Percentiles rank a stretch among this genome's conserved stretches.
These are phyloP conservation scores for Philypnodon macrostomus DNA, from an alignment of 2,797 vertebrate species.

Conservation along the genomic window DNA sequence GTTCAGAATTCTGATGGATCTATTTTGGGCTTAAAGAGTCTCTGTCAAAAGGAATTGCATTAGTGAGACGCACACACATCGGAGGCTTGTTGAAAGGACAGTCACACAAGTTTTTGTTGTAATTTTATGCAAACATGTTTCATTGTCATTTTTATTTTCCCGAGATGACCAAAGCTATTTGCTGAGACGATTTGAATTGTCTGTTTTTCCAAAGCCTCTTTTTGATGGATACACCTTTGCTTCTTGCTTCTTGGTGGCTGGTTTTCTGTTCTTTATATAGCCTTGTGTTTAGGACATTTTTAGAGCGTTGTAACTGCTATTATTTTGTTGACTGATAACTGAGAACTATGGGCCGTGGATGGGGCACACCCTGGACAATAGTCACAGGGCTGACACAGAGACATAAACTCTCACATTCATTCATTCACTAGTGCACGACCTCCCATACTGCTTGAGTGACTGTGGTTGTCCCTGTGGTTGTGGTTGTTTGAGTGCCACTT, in stretches of 20 bases:
- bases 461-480: no score
- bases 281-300: no score
- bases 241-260: conserved; percentile 18
- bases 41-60: conserved; percentile 61
- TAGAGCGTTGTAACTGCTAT: no score
- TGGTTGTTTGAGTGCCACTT: no score
- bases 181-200: conserved; percentile 27
- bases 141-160: conserved; percentile 39
- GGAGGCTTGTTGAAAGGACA: conserved; percentile 62
- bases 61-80: conserved; percentile 63
- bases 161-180: conserved; percentile 42
- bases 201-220: conserved; percentile 18
- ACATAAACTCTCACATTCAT: no score
- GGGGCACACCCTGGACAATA: no score
- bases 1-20: conserved; percentile 60
- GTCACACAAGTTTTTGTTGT: conserved; percentile 43
- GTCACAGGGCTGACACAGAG: no score
- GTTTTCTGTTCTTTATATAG: conserved; percentile 27
- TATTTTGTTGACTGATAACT: no score
- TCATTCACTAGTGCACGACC: no score
- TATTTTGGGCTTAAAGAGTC: conserved; percentile 64
- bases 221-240: conserved; percentile 37
- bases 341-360: no score
- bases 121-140: conserved; percentile 51
- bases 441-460: no score